Evolutionary conservation across 1,140 invertebrate genomes (phyloP).

Genomic region (Drosophila hydei): DNA sequence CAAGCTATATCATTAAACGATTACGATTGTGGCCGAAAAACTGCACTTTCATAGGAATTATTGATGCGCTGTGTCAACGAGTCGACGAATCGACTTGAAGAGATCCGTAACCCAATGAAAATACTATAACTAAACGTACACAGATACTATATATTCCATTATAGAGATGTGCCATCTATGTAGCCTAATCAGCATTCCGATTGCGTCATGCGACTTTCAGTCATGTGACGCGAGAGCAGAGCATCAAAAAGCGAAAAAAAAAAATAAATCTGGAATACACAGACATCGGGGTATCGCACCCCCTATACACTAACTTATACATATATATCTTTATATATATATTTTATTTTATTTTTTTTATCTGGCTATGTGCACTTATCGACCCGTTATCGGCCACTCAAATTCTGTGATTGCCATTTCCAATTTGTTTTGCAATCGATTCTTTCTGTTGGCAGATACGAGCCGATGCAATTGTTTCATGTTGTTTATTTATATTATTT

Average conservation of each 20-base stretch:
- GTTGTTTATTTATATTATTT: neutral
- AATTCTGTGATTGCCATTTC: neutral
- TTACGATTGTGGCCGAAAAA: neutral
- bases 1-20: neutral
- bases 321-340: too few species aligned
- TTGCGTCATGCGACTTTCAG: slow-evolving; percentile 33
- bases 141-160: neutral
- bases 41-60: neutral
- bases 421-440: slow-evolving; percentile 1
- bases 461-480: neutral
- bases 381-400: neutral
- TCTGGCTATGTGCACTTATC: slow-evolving; percentile 1
- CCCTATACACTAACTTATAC: slow-evolving; percentile 2
- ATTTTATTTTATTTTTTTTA: neutral
- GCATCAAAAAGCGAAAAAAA: slow-evolving; percentile 13
- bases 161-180: neutral
- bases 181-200: slow-evolving; percentile 30
- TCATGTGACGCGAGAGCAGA: slow-evolving; percentile 33
- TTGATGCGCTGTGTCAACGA: neutral
- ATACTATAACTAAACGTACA: neutral
- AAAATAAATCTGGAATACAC: slow-evolving; percentile 3
- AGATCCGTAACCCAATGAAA: too few species aligned
- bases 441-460: too few species aligned
- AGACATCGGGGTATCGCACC: neutral
- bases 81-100: slow-evolving; percentile 10